phyloP scores from a whole-genome alignment of 2,797 vertebrate genomes.

The Naso thynnoides region DNA sequence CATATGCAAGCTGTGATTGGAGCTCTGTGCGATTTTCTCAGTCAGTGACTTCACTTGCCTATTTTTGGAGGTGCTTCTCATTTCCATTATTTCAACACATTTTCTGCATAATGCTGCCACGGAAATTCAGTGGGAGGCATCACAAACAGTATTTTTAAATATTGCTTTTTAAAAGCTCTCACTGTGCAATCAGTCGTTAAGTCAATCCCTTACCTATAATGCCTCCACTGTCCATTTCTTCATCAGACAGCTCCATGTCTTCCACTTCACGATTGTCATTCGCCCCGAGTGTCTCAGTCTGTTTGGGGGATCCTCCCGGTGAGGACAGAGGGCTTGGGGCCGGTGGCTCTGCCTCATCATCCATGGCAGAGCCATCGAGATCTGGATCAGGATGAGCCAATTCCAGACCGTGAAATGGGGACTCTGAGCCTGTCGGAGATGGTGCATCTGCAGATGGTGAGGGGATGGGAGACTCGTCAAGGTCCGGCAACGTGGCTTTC shows the following conservation, averaged over 20 bases:
- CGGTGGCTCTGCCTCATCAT: constrained; percentile 80
- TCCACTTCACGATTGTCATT: constrained; percentile 93
- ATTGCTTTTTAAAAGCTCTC: neutral
- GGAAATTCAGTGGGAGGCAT: neutral
- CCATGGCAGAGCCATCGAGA: constrained; percentile 83
- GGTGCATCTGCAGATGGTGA: constrained; percentile 95
- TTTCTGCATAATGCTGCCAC: neutral
- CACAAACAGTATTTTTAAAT: neutral
- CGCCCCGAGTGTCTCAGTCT: constrained; percentile 48
- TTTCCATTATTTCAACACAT: constrained; percentile 20
- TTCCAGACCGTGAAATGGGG: constrained; percentile 90
- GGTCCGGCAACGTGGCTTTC: constrained; percentile 91
- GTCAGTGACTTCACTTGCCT: neutral
- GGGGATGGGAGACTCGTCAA: constrained; percentile 96
- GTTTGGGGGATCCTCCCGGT: constrained; percentile 76
- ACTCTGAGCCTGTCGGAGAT: constrained; percentile 95
- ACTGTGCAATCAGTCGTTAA: neutral
- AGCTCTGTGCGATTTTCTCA: constrained; percentile 17
- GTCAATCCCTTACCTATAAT: constrained; percentile 89
- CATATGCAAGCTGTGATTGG: neutral
- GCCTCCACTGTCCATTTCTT: constrained; percentile 81
- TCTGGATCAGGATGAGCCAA: constrained; percentile 71
- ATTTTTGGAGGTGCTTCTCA: constrained; percentile 8
- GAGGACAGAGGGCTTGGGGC: constrained; percentile 83
- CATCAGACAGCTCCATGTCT: constrained; percentile 98